phyloP scores from a whole-genome alignment of 2,797 vertebrate species.

The Cirrhinus molitorella region DNA sequence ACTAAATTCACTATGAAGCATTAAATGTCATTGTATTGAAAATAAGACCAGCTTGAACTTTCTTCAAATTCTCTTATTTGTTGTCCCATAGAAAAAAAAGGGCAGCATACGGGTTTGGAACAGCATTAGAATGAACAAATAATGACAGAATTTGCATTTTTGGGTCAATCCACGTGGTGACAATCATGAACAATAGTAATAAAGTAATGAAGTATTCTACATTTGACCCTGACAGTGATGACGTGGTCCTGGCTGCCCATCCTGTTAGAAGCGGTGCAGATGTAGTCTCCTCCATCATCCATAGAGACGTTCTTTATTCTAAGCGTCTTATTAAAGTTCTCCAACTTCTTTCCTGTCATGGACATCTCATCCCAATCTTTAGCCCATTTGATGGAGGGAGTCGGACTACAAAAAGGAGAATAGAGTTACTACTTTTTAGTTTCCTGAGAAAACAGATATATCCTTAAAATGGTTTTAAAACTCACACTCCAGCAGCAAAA shows the following conservation, averaged over 20 bases:
- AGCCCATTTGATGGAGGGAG: conserved; percentile 90
- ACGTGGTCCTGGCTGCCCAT: conserved; percentile 91
- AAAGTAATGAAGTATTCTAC: conserved; percentile 71
- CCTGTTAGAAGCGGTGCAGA: conserved; percentile 91
- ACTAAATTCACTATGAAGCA: neutral
- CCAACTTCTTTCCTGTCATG: conserved; percentile 83
- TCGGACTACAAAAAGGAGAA: conserved; percentile 72
- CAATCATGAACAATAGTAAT: neutral
- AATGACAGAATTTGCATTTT: neutral
- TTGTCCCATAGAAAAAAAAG: neutral
- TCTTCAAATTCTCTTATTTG: neutral
- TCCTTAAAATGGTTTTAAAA: conserved; percentile 55
- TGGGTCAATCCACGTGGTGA: neutral
- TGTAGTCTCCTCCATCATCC: conserved; percentile 92
- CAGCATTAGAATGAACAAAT: neutral
- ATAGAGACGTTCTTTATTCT: conserved; percentile 88
- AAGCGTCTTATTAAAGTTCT: conserved; percentile 95
- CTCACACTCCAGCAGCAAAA: conserved; percentile 95
- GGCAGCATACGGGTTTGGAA: neutral
- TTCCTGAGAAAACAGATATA: neutral
- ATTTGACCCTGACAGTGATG: conserved; percentile 93
- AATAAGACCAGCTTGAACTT: neutral
- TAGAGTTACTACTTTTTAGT: neutral
- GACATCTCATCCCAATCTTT: conserved; percentile 89
- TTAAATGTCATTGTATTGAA: neutral